phyloP scores from a whole-genome alignment of 1,140 invertebrate genomes.

The Anoplolepis gracilipes region DNA sequence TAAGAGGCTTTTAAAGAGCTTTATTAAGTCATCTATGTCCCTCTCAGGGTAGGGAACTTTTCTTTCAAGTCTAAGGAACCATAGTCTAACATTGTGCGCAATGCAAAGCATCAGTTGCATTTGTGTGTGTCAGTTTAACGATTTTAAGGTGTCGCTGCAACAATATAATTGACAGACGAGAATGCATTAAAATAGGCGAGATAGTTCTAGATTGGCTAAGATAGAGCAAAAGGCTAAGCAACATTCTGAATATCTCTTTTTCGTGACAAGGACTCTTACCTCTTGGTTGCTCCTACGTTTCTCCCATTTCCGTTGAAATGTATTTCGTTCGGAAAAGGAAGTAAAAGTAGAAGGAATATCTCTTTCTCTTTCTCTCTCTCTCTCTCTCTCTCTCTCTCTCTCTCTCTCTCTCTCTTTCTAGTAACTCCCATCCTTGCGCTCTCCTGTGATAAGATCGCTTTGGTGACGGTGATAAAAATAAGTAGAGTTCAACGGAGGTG shows the following conservation, averaged over 20 bases:
- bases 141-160: conserved; percentile 13
- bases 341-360: conserved; percentile 17
- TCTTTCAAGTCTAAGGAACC: neutral
- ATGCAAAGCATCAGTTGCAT: neutral
- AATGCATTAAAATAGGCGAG: neutral
- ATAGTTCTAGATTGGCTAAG: neutral
- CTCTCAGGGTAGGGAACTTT: neutral
- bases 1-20: conserved; percentile 13
- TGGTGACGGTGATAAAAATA: conserved; percentile 82
- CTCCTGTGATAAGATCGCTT: conserved; percentile 80
- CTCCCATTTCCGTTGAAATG: conserved; percentile 1
- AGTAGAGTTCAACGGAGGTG: conserved; percentile 76
- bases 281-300: neutral
- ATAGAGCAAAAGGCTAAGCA: conserved; percentile 24
- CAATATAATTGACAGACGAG: neutral
- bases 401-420: neutral
- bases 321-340: conserved; percentile 53
- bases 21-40: neutral
- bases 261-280: conserved; percentile 48
- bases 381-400: neutral
- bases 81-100: neutral
- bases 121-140: conserved; percentile 58
- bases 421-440: neutral
- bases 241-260: neutral
- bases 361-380: neutral